Percentiles rank a stretch among this genome's conserved stretches.
Conservation (phyloP, 2,797 vertebrate species). For the Sebastes kiyomatsui region DNA sequence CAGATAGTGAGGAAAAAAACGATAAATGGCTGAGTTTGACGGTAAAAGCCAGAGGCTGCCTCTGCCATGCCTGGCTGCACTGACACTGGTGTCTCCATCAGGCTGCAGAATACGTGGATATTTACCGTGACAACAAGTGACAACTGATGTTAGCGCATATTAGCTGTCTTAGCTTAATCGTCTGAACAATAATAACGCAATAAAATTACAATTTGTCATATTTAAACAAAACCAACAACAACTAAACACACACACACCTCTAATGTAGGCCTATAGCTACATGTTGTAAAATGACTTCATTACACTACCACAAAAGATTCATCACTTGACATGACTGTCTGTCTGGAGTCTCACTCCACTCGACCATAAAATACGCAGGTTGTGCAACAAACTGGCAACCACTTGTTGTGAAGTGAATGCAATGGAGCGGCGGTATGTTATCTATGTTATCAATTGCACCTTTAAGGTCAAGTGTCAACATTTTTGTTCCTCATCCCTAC, state of each 20-base stretch:
- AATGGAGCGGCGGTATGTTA: background rate
- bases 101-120: background rate
- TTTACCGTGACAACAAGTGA: too few relatives aligned
- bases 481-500: conserved; percentile 25
- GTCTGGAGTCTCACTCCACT: too few relatives aligned
- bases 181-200: too few relatives aligned
- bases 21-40: background rate
- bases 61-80: background rate
- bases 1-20: rapidly evolving
- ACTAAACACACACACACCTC: too few relatives aligned
- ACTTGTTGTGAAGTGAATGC: background rate
- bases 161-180: too few relatives aligned
- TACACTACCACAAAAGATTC: too few relatives aligned
- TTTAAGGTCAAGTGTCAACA: conserved; percentile 49
- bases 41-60: background rate
- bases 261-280: too few relatives aligned
- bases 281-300: too few relatives aligned
- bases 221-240: too few relatives aligned
- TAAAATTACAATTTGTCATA: too few relatives aligned
- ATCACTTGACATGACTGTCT: too few relatives aligned
- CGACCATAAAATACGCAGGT: background rate
- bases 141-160: too few relatives aligned
- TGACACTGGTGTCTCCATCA: background rate
- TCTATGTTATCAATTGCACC: background rate
- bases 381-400: background rate